phyloP scores from a whole-genome alignment of 2,888 invertebrate species.

The Lepas anatifera region DNA sequence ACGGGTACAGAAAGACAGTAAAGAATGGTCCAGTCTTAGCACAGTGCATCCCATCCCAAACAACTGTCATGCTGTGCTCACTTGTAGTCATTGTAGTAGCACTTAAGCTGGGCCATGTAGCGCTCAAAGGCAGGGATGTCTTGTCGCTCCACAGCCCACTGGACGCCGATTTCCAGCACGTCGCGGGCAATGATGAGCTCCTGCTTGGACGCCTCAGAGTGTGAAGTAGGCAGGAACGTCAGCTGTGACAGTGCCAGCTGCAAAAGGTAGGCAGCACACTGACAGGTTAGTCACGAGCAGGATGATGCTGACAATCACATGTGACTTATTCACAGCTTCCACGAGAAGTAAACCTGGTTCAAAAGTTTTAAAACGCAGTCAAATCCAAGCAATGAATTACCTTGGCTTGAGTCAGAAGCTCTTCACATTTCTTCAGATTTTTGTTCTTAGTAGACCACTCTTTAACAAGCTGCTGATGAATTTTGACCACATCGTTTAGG shows the following conservation, averaged over 20 bases:
- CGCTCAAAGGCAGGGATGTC: conserved; percentile 93
- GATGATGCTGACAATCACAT: too few species aligned
- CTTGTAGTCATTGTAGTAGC: conserved; percentile 84
- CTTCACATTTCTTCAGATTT: conserved; percentile 23
- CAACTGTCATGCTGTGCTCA: too few species aligned
- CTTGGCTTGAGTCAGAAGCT: conserved; percentile 24
- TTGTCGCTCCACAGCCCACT: conserved; percentile 77
- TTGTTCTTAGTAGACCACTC: conserved; percentile 24
- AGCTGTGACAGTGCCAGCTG: conserved; percentile 71
- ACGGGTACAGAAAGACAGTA: too few species aligned
- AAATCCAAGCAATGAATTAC: too few species aligned
- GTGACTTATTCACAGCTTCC: too few species aligned
- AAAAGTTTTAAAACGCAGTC: too few species aligned
- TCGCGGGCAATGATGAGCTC: conserved; percentile 62
- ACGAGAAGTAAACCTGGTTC: not conserved
- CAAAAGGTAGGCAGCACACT: too few species aligned
- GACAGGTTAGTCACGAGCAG: too few species aligned
- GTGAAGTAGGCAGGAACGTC: conserved; percentile 71
- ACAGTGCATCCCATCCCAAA: too few species aligned
- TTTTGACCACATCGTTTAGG: conserved; percentile 16
- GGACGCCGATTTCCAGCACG: conserved; percentile 41
- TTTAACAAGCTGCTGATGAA: conserved; percentile 22
- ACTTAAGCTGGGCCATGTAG: conserved; percentile 93
- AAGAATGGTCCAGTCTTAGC: too few species aligned
- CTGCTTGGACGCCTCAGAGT: conserved; percentile 58